Base-by-base conservation (phyloP, 2,113 vertebrate species). In the Oxygymnocypris stewartii region DNA sequence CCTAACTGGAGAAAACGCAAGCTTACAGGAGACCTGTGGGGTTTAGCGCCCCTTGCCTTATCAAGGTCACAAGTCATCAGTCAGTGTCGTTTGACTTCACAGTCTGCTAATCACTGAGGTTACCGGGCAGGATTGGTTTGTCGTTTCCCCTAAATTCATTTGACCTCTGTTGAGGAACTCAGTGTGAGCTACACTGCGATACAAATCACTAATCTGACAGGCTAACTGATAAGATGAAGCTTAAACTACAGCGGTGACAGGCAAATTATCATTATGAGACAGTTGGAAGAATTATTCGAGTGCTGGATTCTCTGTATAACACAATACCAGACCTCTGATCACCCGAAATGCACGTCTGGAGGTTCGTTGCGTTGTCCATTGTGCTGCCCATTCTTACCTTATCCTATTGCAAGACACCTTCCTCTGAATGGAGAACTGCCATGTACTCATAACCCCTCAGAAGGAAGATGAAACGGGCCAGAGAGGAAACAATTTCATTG, bases 401-500 rank as follows among this genome's bases (percentile, higher is more conserved):
- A 87, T 84, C 85, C 85, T 44, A 40, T 79, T 65, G 84, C 77
- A 81, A 40, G 76, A 75, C 47, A 54, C 84, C 25, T 23, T 82
- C 85, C 89, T 89, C 87, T 89, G 81, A 75, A 84, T 76, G 65
- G 89, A 91, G 88, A 87, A 87, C 78, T 67, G 31, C 40, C 79
- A 76, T 87, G 89, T 89, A 89, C 90, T 84, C 91, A 90, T 79
- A 78, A 88, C 88, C 89, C 82, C 88, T 86, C 90, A 84, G 89
- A 89, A 92, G 92, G 90, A 90, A 92, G 93, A 92, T 92, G 92
- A 94, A 94, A 94, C 93, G 94, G 94, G 94, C 94, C 93, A 90
- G 93, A 91, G 93, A 94, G 93, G 93, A 94, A 94, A 93, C 94
- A 94, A 95, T 96, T 94, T 95, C 94, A 95, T 96, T 96, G 94